Base-by-base conservation (phyloP, 1,140 invertebrate genomes). In the Arion vulgaris region DNA sequence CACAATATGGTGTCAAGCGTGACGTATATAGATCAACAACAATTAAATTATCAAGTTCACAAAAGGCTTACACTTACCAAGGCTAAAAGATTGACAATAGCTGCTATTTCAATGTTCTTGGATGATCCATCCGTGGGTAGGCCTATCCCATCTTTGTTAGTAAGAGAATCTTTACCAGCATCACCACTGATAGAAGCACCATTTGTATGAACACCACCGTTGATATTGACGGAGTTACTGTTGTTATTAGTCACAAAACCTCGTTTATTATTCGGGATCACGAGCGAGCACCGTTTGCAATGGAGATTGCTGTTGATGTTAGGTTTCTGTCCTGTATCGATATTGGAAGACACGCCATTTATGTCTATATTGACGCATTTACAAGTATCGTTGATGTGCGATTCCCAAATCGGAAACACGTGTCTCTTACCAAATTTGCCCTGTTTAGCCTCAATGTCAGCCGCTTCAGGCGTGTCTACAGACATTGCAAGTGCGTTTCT, bases 391-490 rank as follows among this genome's bases (percentile, higher is more conserved):
- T 15, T 39, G 57, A 26, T 38, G 53, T 39, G 51, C 0, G 76
- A 19, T n/a, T 66, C 53, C 76, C 76, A 78, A 4, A 62, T 36
- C 5, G 76, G 76, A n/a, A 78, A 78, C 1, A 66, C 76, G n/a
- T 66, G 51, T 13, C 38, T 62, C 2, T 32, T 9, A 32, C 76
- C 57, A 17, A 66, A 39, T 38, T 66, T 62, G 7, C 34, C 76
- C 19, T 78, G 76, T 36, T 62, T 78, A 7, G 76, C 53, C 34
- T 78, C 76, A 0, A 78, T 62, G 5, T 78, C 76, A 26, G 76
- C 51, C 23, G 76, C 51, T 23, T 78, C 76, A 1, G 76, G 34
- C 7, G 51, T 78, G 51, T 78, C 76, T 36, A 78, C 76, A 11
- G 76, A 66, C 76, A 78, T 1, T 23, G 76, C 26, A n/a, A 66